Percentiles rank a stretch among this genome's conserved stretches.
Conservation (phyloP, 2,113 vertebrate genomes). For the Dermatemys mawii region DNA sequence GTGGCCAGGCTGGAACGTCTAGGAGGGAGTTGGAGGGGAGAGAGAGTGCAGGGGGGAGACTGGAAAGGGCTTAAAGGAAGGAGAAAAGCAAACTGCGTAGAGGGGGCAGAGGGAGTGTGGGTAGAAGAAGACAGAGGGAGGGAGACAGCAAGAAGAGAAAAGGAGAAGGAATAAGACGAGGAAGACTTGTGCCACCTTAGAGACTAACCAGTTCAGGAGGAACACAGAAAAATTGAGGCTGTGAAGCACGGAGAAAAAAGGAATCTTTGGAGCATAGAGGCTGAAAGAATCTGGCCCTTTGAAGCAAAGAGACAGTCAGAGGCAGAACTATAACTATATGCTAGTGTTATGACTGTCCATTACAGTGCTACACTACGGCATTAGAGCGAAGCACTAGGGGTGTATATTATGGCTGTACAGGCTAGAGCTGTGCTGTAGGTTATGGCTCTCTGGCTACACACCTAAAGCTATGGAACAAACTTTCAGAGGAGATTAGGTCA, state of each 20-base stretch:
- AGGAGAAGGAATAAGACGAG: too few relatives aligned
- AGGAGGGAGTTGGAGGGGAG: not conserved
- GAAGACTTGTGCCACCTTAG: too few relatives aligned
- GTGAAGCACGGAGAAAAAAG: not conserved
- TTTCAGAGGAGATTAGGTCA: not conserved
- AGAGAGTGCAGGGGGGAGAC: too few relatives aligned
- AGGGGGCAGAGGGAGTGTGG: too few relatives aligned
- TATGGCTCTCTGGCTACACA: not conserved
- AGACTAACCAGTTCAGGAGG: too few relatives aligned
- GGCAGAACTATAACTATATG: not conserved
- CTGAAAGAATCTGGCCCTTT: not conserved
- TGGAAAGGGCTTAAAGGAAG: not conserved
- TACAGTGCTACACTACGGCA: not conserved
- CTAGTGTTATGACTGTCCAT: not conserved
- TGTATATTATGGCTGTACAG: not conserved
- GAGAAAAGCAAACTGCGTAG: not conserved
- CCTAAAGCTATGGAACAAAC: not conserved
- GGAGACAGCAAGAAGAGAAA: not conserved
- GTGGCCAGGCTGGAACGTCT: too few relatives aligned
- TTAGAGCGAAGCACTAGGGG: not conserved
- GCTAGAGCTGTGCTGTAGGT: too few relatives aligned
- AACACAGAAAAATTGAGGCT: not conserved
- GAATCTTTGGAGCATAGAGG: not conserved
- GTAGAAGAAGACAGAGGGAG: not conserved
- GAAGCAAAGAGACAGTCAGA: not conserved